A percentile compares a stretch with the other conserved stretches of the same genome.
These are phyloP conservation scores for Aplochiton taeniatus DNA, from an alignment of 2,797 vertebrate genomes.

Conservation along the genomic window DNA sequence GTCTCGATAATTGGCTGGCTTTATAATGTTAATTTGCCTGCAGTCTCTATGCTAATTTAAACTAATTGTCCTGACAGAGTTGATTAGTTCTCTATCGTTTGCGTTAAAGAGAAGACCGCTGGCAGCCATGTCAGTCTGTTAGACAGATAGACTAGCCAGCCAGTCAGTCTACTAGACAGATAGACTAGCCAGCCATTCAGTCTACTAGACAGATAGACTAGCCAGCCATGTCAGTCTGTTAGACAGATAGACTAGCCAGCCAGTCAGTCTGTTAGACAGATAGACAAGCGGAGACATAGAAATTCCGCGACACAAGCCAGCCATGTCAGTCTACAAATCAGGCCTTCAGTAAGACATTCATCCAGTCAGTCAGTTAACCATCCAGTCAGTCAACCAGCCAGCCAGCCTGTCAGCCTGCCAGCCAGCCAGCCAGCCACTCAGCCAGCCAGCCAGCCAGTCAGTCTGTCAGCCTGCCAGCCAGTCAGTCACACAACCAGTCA, in stretches of 20 bases:
- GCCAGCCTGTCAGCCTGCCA: neutral
- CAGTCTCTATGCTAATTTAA: conserved; percentile 27
- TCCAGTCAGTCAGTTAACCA: neutral
- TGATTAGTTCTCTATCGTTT: too few species aligned
- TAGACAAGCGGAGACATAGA: too few species aligned
- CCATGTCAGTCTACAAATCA: neutral
- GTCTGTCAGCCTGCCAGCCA: neutral
- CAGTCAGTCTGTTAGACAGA: too few species aligned
- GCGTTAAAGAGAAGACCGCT: too few species aligned
- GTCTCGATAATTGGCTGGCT: conserved; percentile 50
- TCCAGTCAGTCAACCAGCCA: neutral
- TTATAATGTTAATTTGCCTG: conserved; percentile 52
- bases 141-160: too few species aligned
- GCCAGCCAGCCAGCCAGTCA: conserved; percentile 1
- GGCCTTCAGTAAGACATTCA: neutral
- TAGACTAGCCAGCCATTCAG: too few species aligned
- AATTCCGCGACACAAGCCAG: too few species aligned
- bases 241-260: too few species aligned
- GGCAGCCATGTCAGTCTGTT: too few species aligned
- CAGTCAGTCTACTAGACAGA: neutral
- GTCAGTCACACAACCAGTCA: neutral
- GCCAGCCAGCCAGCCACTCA: neutral
- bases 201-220: too few species aligned
- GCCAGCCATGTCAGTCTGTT: too few species aligned
- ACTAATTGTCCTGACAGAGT: conserved; percentile 11